A percentile compares a stretch with the other conserved stretches of the same genome.
phyloP scores from a whole-genome alignment of 2,797 vertebrate genomes.

The Sebastes cheni region DNA sequence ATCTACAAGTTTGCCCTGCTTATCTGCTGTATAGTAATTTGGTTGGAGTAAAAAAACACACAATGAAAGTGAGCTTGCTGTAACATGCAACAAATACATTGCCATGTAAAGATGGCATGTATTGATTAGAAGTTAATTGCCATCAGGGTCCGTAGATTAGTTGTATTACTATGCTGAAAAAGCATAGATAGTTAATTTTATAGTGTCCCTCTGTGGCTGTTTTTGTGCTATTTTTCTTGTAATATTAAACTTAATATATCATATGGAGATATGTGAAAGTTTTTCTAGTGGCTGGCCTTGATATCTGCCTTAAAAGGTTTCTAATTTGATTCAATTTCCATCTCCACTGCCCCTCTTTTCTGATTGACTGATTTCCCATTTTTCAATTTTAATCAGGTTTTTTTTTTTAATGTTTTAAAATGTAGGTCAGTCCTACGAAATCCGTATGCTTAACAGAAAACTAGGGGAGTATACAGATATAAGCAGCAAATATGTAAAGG shows the following conservation, averaged over 20 bases:
- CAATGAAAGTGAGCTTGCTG: slow-evolving; percentile 22
- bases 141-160: not conserved
- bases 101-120: not conserved
- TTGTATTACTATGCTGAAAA: not conserved
- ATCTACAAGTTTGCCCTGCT: slow-evolving; percentile 33
- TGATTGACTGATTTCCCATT: slow-evolving; percentile 69
- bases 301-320: slow-evolving; percentile 36
- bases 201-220: not conserved
- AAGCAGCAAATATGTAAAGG: slow-evolving; percentile 95
- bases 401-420: slow-evolving; percentile 81
- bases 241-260: not conserved
- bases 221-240: slow-evolving; percentile 4
- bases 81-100: not conserved
- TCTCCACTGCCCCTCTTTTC: slow-evolving; percentile 61
- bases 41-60: slow-evolving; percentile 4
- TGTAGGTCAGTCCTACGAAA: slow-evolving; percentile 98
- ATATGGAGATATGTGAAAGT: not conserved
- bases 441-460: slow-evolving; percentile 95
- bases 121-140: slow-evolving; percentile 14
- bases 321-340: slow-evolving; percentile 54
- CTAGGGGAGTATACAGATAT: slow-evolving; percentile 93
- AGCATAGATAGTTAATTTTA: not conserved
- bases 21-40: slow-evolving; percentile 51
- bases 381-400: slow-evolving; percentile 75
- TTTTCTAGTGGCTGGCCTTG: slow-evolving; percentile 15